Base-by-base conservation (phyloP, 2,888 invertebrate species). In the Platerodrilus igneus region DNA sequence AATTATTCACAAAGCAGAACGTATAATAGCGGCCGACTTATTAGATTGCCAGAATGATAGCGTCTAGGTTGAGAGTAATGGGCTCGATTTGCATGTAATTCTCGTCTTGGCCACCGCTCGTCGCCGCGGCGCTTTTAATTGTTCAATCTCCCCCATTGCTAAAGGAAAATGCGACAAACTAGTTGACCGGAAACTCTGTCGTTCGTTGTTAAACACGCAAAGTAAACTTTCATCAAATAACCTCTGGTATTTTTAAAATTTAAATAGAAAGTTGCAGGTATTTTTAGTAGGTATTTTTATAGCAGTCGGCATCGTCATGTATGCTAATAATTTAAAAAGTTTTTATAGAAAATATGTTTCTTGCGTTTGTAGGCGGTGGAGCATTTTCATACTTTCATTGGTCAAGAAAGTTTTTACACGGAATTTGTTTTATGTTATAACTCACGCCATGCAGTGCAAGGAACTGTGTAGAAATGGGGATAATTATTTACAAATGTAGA, bases 151-250 rank as follows among this genome's bases (percentile, higher is more conserved):
- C 52, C 41, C 37, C 23, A 19, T 36, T 41, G 45, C 51, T 51
- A 34, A 35, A 41, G 28, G 41, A 39, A 42, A 50, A 49, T 51
- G 51, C 53, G 53, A 53, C 53, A 50, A 55, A 57, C 59, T 53
- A 51, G 57, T 57, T 55, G 57, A 58, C 60, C 62, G 62, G 62
- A 62, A 60, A 57, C 56, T 44, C 50, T 57, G 57, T 56, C 59
- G 59, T 59, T 58, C 56, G 58, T 55, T 58, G 59, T 56, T 56
- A 38, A 52, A 52, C 61, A 61, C 61, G 62, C 61, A 52, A 61
- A 43, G 48, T 40, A 30, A 48, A 55, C 53, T 53, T 52, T 54
- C 51, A 48, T 53, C 53, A 48, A 53, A 54, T 50, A 42, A 40
- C 47, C 49, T 47, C 34, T 19, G 13, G n/a, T 26, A 16, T 25